Evolutionary conservation across 2,888 invertebrate species (phyloP).

Genomic region (Ptychoptera contaminata): DNA sequence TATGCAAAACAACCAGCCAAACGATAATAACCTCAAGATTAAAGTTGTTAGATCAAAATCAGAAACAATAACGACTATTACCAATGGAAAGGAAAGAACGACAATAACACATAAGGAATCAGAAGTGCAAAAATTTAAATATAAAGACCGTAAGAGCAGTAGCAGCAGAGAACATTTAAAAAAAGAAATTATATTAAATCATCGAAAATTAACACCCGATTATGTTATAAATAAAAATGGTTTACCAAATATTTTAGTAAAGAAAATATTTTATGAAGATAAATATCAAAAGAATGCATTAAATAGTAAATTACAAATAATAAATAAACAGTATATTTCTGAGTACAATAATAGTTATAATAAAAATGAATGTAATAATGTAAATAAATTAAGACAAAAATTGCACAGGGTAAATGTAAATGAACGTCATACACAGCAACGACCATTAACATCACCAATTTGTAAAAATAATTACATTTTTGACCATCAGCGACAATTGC

Average conservation of each 20-base stretch:
- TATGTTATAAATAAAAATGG: slow-evolving; percentile 23
- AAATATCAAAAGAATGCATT: not conserved
- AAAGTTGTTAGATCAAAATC: too few species aligned
- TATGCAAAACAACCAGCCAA: too few species aligned
- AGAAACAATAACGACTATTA: too few species aligned
- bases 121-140: too few species aligned
- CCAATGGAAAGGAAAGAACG: too few species aligned
- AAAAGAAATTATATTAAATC: too few species aligned
- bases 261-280: not conserved
- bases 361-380: not conserved
- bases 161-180: too few species aligned
- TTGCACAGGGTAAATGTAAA: not conserved
- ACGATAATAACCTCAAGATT: too few species aligned
- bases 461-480: too few species aligned
- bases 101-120: too few species aligned
- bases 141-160: too few species aligned
- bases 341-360: not conserved
- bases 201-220: slow-evolving; percentile 16
- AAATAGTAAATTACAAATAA: not conserved
- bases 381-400: not conserved
- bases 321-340: not conserved
- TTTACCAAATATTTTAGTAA: slow-evolving; percentile 16
- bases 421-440: not conserved
- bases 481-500: too few species aligned
- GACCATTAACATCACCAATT: not conserved